A percentile compares a stretch with the other conserved stretches of the same genome.
Evolutionary conservation across 2,797 vertebrate species (phyloP).

Genomic region (Nyctalus aviator): DNA sequence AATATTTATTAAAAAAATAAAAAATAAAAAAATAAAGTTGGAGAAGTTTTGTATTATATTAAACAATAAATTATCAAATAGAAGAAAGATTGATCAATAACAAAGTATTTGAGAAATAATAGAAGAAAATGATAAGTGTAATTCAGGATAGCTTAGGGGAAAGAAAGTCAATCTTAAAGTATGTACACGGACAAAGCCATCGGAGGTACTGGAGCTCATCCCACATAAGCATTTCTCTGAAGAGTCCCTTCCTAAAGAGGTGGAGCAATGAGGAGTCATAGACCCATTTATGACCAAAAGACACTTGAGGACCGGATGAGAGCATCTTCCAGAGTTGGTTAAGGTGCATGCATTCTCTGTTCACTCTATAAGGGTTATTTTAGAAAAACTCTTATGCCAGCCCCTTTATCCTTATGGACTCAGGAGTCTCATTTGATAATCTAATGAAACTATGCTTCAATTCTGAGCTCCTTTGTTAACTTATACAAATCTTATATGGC

Average conservation of each 20-base stretch:
- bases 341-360: neutral
- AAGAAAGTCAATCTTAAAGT: neutral
- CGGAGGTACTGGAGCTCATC: neutral
- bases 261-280: neutral
- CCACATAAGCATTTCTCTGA: neutral
- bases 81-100: neutral
- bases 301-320: neutral
- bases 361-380: neutral
- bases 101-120: neutral
- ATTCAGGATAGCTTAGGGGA: neutral
- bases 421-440: neutral
- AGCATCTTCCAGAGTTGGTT: neutral
- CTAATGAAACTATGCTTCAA: neutral
- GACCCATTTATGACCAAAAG: neutral
- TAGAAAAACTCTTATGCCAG: neutral
- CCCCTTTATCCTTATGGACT: neutral
- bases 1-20: no score
- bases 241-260: neutral
- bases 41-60: neutral
- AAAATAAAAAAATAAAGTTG: no score
- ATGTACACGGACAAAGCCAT: neutral
- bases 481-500: neutral
- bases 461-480: constrained; percentile 22
- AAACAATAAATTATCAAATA: neutral
- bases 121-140: neutral